Evolutionary conservation across 2,888 invertebrate genomes (phyloP), one percentile per base, ranked within the genome.

Genomic region (Monochamus alternatus): DNA sequence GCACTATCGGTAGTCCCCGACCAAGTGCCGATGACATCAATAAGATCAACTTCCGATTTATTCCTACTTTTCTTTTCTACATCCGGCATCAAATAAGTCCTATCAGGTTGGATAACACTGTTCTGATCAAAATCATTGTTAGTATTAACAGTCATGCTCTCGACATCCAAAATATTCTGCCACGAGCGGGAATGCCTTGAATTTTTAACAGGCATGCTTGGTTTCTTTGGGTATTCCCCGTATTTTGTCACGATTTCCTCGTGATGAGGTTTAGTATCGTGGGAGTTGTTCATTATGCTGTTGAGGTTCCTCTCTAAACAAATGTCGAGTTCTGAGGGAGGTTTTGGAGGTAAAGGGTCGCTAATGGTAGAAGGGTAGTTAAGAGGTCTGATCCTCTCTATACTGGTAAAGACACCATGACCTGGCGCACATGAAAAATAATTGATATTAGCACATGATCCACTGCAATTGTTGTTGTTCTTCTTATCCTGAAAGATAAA

Each of bases 121-220:
- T 89, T 89, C 75, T 89, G 88, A 80, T 89, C 89, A 80, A 88
- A 89, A 81, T 89, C 89, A 78, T 89, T 89, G 76, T 87, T 89
- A 3, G 88, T 86, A 79, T 89, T 89, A n/a, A 87, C 81, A 38
- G 82, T 85, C 32, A 73, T 58, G 62, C 80, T 81, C 43, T 85
- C 83, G 4, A 86, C 76, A 44, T 87, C 88, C 52, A 86, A 77
- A 68, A 89, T 86, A 75, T 88, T 86, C 79, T 88, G 88, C 77
- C 88, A 81, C 2, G 88, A 88, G 55, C 86, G 73, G 7, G 88
- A 87, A 74, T 84, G 87, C 72, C 85, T 81, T 55, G 87, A 73
- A 63, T 83, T 83, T 55, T 75, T 82, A 14, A 80, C 75, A 72
- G 75, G 82, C 73, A 78, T 85, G 31, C 80, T 81, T 38, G 84